Percentiles rank a stretch among this genome's conserved stretches.
Evolutionary conservation across 2,113 vertebrate species (phyloP).

Genomic region (Orcinus orca): DNA sequence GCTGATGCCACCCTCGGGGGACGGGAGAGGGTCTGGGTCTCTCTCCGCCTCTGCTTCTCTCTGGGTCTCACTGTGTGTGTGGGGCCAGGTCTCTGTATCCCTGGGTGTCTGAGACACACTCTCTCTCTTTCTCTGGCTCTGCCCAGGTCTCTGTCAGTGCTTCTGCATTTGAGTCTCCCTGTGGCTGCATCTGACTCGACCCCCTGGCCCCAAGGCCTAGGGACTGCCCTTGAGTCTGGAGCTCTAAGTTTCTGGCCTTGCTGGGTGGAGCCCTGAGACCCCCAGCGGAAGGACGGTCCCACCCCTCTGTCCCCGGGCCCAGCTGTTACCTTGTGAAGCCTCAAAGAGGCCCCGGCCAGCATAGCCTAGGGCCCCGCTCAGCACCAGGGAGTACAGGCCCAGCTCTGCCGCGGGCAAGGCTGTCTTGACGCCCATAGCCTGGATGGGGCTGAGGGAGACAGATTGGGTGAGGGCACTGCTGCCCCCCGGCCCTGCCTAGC

Average conservation of each 20-base stretch:
- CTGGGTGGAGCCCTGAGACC: not conserved
- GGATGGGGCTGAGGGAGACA: not conserved
- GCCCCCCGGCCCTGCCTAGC: not conserved
- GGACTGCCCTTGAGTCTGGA: not conserved
- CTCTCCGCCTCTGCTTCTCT: not conserved
- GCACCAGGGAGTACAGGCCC: conserved; percentile 89
- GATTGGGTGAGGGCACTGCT: not conserved
- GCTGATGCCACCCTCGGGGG: not conserved
- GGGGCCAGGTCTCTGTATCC: not conserved
- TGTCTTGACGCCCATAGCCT: conserved; percentile 91
- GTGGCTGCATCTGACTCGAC: accelerated
- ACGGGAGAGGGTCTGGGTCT: not conserved
- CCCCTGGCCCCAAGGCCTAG: accelerated
- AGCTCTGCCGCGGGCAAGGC: conserved; percentile 91
- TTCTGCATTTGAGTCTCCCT: not conserved
- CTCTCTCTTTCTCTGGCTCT: not conserved
- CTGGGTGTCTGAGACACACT: not conserved
- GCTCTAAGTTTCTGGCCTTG: not conserved
- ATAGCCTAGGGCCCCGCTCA: conserved; percentile 90
- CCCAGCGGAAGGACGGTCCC: not conserved
- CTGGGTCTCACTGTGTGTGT: not conserved
- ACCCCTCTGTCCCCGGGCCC: not conserved
- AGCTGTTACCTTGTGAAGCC: conserved; percentile 88
- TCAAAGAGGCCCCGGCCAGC: conserved; percentile 91
- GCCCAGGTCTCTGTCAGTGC: not conserved